Conservation (phyloP, 1,140 invertebrate genomes). For the Lycorma delicatula region DNA sequence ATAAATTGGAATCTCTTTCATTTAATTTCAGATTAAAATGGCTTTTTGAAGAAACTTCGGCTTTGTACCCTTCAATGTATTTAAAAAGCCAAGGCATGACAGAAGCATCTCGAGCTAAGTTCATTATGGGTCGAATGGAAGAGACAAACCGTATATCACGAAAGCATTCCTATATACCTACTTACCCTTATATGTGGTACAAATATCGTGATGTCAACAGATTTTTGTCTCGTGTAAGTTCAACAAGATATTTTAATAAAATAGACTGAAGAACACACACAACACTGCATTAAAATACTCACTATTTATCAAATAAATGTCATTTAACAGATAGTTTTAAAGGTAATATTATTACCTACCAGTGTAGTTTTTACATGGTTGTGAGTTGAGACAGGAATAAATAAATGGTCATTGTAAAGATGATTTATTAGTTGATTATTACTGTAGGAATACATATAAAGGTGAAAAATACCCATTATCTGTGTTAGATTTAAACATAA, state of each 20-base stretch:
- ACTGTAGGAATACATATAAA: too few species aligned
- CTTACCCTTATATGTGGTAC: constrained; percentile 61
- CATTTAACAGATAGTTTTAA: too few species aligned
- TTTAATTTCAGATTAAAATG: constrained; percentile 49
- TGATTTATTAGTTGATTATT: too few species aligned
- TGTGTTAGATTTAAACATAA: too few species aligned
- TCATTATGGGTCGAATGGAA: constrained; percentile 50
- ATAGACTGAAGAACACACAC: too few species aligned
- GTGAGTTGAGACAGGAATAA: too few species aligned
- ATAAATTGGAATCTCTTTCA: not conserved
- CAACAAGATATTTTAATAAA: not conserved
- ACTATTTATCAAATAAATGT: too few species aligned
- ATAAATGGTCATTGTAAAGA: too few species aligned
- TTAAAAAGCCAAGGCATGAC: constrained; percentile 41
- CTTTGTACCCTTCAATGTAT: constrained; percentile 59
- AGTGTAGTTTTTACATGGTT: too few species aligned
- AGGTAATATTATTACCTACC: too few species aligned
- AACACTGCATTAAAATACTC: too few species aligned
- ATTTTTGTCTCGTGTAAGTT: constrained; percentile 28
- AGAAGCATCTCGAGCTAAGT: constrained; percentile 39
- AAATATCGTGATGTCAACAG: constrained; percentile 50
- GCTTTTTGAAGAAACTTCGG: constrained; percentile 52
- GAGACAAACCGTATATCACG: constrained; percentile 49
- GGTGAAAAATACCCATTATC: too few species aligned
- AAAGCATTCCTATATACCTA: constrained; percentile 28